Evolutionary conservation across 2,888 invertebrate genomes (phyloP).

Genomic region (Drosophila neotestacea): DNA sequence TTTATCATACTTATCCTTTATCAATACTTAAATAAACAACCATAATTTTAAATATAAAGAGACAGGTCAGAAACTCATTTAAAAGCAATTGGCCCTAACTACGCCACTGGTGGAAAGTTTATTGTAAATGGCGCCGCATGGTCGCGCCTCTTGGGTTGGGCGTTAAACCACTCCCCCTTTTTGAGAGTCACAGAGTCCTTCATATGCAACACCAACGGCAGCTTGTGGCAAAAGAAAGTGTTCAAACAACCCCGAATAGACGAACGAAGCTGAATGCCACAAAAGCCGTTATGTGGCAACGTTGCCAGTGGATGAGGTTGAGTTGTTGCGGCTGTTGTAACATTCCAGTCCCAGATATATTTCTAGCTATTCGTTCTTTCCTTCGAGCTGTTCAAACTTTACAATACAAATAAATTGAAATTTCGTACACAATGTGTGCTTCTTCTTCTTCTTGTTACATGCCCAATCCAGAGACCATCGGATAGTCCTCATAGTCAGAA

Average conservation of each 20-base stretch:
- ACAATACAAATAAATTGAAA: constrained; percentile 75
- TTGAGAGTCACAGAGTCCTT: constrained; percentile 39
- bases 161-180: constrained; percentile 75
- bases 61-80: too few relatives aligned
- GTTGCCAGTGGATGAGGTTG: constrained; percentile 24
- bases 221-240: constrained; percentile 32
- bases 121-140: constrained; percentile 71
- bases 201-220: constrained; percentile 25
- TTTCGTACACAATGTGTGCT: constrained; percentile 55
- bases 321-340: constrained; percentile 26
- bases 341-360: constrained; percentile 34
- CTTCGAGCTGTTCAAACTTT: constrained; percentile 43
- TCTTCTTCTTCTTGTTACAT: constrained; percentile 1
- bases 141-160: constrained; percentile 52
- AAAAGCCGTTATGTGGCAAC: constrained; percentile 55
- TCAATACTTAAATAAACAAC: too few relatives aligned
- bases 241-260: constrained; percentile 57
- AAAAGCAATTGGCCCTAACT: not conserved
- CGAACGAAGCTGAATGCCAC: constrained; percentile 46
- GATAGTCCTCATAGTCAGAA: constrained; percentile 19
- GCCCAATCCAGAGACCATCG: constrained; percentile 47
- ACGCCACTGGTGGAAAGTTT: constrained; percentile 57
- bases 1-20: too few relatives aligned
- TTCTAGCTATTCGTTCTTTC: not conserved
- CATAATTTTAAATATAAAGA: too few relatives aligned